These are phyloP conservation scores for Fringilla coelebs DNA, from an alignment of 2,797 vertebrate species.

Conservation along the genomic window DNA sequence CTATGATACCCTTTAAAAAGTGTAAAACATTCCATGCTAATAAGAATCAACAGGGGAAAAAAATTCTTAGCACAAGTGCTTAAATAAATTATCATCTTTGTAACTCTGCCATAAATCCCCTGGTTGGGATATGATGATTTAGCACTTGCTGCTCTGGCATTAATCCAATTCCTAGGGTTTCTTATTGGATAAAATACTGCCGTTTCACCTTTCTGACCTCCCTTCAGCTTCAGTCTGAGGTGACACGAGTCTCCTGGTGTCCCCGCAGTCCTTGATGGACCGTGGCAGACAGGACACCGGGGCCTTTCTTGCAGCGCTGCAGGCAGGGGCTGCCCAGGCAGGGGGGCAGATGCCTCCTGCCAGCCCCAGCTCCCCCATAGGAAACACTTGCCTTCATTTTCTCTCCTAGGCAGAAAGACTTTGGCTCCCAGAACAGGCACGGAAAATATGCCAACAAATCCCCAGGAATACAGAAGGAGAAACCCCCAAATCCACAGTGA, in stretches of 20 bases:
- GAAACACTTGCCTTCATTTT: neutral
- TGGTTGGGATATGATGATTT: conserved; percentile 19
- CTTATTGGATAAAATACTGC: conserved; percentile 8
- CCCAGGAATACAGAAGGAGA: neutral
- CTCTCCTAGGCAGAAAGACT: neutral
- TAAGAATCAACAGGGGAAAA: conserved; percentile 60
- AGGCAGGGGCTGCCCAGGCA: neutral
- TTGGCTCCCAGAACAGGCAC: neutral
- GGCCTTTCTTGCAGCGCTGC: neutral
- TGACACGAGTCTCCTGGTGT: neutral
- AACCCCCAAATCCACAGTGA: neutral
- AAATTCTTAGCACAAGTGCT: conserved; percentile 35
- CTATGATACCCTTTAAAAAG: conserved; percentile 43
- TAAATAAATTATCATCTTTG: conserved; percentile 63
- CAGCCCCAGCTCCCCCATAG: neutral
- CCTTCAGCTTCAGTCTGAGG: neutral
- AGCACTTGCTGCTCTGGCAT: conserved; percentile 19
- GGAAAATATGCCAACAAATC: neutral
- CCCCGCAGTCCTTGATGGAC: neutral
- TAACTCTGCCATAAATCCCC: conserved; percentile 44
- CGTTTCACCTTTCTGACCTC: conserved; percentile 8
- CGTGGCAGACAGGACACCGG: neutral
- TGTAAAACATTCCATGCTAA: conserved; percentile 61
- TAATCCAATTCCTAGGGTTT: conserved; percentile 12
- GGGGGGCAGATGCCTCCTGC: neutral